Conservation (phyloP, 2,113 vertebrate species). For the Zosterops lateralis region DNA sequence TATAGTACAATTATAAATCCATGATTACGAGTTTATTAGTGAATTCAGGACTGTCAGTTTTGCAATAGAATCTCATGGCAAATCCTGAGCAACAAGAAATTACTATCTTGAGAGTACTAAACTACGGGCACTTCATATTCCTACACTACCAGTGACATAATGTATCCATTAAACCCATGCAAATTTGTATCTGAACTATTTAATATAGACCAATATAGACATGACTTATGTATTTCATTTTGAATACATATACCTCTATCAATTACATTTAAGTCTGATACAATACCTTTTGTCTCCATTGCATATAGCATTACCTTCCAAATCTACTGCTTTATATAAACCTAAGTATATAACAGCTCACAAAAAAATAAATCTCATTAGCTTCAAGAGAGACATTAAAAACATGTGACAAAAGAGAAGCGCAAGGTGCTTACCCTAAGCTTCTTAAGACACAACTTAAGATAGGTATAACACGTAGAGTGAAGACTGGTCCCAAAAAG, state of each 20-base stretch:
- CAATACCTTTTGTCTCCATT: background rate
- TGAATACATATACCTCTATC: background rate
- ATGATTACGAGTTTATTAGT: background rate
- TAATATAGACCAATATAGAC: background rate
- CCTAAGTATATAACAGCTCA: background rate
- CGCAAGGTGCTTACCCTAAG: slow-evolving; percentile 45
- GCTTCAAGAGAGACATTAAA: slow-evolving; percentile 18
- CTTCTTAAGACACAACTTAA: slow-evolving; percentile 16
- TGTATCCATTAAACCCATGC: background rate
- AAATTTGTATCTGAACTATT: background rate
- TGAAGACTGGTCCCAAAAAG: background rate
- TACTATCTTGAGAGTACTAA: background rate
- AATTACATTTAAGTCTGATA: background rate
- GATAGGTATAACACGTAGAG: background rate
- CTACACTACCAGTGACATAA: background rate
- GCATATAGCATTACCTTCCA: background rate
- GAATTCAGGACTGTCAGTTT: background rate
- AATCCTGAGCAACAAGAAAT: background rate
- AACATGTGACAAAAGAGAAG: slow-evolving; percentile 21
- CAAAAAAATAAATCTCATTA: slow-evolving; percentile 44
- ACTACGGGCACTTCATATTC: background rate
- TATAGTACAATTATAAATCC: background rate
- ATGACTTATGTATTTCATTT: background rate
- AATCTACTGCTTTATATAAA: background rate
- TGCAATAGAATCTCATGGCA: background rate